Evolutionary conservation across 2,113 vertebrate genomes (phyloP).

Genomic region (Mormyrus lacerda): DNA sequence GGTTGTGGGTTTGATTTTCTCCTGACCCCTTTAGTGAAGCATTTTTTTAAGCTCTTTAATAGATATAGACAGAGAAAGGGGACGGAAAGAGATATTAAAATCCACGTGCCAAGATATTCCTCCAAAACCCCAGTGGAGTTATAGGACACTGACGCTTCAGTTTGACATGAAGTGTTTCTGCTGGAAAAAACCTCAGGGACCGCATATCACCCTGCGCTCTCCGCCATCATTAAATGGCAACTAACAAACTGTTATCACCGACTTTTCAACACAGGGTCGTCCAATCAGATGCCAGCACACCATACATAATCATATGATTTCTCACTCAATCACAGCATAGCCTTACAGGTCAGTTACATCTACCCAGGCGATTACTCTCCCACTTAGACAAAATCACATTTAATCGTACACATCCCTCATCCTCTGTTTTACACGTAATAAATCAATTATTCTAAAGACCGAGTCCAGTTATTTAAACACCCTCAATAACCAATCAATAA

Average conservation of each 20-base stretch:
- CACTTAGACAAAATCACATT: background rate
- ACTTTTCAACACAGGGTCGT: background rate
- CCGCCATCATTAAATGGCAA: background rate
- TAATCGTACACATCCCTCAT: background rate
- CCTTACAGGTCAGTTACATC: background rate
- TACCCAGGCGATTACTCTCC: background rate
- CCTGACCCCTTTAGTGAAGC: conserved; percentile 50
- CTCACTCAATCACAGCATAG: background rate
- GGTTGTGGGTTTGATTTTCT: conserved; percentile 45
- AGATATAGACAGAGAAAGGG: background rate
- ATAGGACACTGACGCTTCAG: background rate
- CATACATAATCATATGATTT: background rate
- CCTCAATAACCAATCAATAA: background rate
- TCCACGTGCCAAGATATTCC: background rate
- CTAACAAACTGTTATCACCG: background rate
- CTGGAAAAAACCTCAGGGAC: background rate
- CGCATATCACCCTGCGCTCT: no score
- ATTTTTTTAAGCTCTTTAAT: conserved; percentile 36
- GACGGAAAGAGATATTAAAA: background rate
- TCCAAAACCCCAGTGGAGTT: background rate
- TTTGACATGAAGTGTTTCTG: background rate
- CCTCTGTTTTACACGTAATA: background rate
- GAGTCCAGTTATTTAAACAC: background rate
- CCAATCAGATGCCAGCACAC: background rate
- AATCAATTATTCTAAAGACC: background rate